Evolutionary conservation across 2,113 vertebrate species (phyloP), one percentile per base, ranked within the genome.

Genomic region (Pelvicachromis taeniatus): DNA sequence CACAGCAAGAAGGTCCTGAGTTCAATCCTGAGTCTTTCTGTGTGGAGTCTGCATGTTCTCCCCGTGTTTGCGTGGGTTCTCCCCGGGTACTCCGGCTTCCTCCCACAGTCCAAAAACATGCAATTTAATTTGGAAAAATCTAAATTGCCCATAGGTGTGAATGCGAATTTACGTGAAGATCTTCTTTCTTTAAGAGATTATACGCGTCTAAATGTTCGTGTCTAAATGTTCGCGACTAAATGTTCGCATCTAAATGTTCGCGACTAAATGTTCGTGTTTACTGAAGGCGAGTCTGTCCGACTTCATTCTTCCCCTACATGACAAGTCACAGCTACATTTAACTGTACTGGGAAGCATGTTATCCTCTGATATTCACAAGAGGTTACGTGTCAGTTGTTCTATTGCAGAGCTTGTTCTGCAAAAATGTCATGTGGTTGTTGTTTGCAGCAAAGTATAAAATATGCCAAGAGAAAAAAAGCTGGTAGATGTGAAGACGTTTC

Each of bases 161-260:
- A n/a, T n/a, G n/a, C n/a, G n/a, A n/a, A 73, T 26, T 19, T 6
- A 29, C 40, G 48, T 73, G 23, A 73, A 73, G 21, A 1, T 29
- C 0, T 48, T 75, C 2, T 14, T 31, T 31, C 0, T 1, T 52
- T 33, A 33, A n/a, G 45, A n/a, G 17, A 53, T 53, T 19, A 19
- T 52, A 52, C 9, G 17, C 19, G 8, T 50, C 50, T 19, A 75
- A 75, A 75, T 13, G n/a, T n/a, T n/a, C n/a, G 16, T 50, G 29
- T 75, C 42, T 16, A 31, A 50, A 75, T 50, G 16, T 50, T 26
- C 3, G 26, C 26, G n/a, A n/a, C 42, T 16, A 31, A 50, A 75
- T 50, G 16, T 50, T 26, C 9, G 17, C 19, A 4, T 50, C 50
- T 19, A 75, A 75, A 75, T 13, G n/a, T n/a, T n/a, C n/a, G 16